A percentile compares a stretch with the other conserved stretches of the same genome.
These are phyloP conservation scores for Chrosomus eos DNA, from an alignment of 2,797 vertebrate genomes.

Conservation along the genomic window DNA sequence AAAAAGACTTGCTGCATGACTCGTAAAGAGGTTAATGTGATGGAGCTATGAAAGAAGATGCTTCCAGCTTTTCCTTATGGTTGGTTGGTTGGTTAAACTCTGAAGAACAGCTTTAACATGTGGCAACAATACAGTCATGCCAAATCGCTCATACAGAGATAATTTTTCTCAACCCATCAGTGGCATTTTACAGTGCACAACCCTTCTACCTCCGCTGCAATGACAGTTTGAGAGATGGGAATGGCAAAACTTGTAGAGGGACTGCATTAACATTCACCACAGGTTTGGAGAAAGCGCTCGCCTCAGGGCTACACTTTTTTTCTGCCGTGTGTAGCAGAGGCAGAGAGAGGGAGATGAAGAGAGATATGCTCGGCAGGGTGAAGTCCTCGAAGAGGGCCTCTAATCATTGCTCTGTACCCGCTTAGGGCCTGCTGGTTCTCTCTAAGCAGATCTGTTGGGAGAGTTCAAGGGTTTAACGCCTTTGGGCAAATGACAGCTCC, in stretches of 20 bases:
- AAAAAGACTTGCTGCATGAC: background rate
- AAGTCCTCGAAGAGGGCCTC: constrained; percentile 20
- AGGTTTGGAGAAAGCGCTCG: constrained; percentile 33
- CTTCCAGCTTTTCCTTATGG: background rate
- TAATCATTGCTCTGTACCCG: constrained; percentile 40
- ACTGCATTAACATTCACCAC: constrained; percentile 37
- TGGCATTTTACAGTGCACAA: constrained; percentile 14
- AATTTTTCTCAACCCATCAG: constrained; percentile 4
- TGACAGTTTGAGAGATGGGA: constrained; percentile 45
- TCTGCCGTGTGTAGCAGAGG: constrained; percentile 38
- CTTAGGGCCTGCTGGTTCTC: constrained; percentile 18
- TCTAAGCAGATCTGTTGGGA: constrained; percentile 18
- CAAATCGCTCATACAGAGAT: background rate
- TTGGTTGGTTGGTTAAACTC: background rate
- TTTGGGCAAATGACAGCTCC: constrained; percentile 28
- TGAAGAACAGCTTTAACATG: constrained; percentile 8
- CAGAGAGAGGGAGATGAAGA: constrained; percentile 36
- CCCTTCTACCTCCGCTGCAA: constrained; percentile 12
- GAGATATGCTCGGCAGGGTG: constrained; percentile 21
- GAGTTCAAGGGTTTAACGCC: constrained; percentile 50
- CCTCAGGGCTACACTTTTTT: constrained; percentile 48
- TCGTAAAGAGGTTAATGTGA: constrained; percentile 23
- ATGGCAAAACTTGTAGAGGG: constrained; percentile 24
- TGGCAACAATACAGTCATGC: background rate
- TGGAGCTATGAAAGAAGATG: constrained; percentile 14